Percentiles rank a stretch among this genome's conserved stretches.
Evolutionary conservation across 2,797 vertebrate species (phyloP).

Genomic region (Geotrypetes seraphini): DNA sequence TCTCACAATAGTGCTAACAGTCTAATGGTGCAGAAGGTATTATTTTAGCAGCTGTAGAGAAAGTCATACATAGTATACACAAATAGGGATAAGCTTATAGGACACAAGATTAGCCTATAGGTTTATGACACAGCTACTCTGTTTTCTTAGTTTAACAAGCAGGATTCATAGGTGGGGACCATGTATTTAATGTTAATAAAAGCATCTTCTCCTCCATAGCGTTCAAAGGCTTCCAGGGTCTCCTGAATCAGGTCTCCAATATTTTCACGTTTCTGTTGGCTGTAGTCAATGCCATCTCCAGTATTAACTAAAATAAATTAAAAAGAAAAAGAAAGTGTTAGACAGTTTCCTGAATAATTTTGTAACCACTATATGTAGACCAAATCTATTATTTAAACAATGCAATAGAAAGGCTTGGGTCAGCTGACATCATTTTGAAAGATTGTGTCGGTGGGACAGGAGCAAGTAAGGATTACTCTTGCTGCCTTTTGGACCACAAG

Average conservation of each 20-base stretch:
- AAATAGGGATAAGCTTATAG: conserved; percentile 15
- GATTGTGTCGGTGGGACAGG: too few species aligned
- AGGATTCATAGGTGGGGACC: conserved; percentile 61
- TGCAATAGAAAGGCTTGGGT: too few species aligned
- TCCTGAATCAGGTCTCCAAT: conserved; percentile 83
- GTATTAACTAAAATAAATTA: conserved; percentile 64
- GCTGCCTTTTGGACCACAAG: neutral
- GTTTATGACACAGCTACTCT: neutral
- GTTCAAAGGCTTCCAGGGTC: conserved; percentile 77
- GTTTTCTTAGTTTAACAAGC: conserved; percentile 44
- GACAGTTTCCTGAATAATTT: neutral
- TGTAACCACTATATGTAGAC: too few species aligned
- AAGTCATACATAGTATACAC: conserved; percentile 31
- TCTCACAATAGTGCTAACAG: conserved; percentile 56
- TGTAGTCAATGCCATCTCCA: conserved; percentile 78
- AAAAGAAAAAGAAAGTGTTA: conserved; percentile 5
- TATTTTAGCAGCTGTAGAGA: conserved; percentile 47
- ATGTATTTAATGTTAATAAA: conserved; percentile 70
- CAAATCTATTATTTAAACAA: too few species aligned
- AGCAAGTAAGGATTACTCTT: too few species aligned
- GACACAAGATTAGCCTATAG: conserved; percentile 13
- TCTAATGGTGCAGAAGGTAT: conserved; percentile 40
- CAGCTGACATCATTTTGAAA: too few species aligned
- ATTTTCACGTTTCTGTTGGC: conserved; percentile 81
- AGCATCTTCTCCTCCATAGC: conserved; percentile 67